A percentile compares a stretch with the other conserved stretches of the same genome.
These are phyloP conservation scores for Actinostola sp. DNA, from an alignment of 92 coral and sea anemone species.

Conservation along the genomic window DNA sequence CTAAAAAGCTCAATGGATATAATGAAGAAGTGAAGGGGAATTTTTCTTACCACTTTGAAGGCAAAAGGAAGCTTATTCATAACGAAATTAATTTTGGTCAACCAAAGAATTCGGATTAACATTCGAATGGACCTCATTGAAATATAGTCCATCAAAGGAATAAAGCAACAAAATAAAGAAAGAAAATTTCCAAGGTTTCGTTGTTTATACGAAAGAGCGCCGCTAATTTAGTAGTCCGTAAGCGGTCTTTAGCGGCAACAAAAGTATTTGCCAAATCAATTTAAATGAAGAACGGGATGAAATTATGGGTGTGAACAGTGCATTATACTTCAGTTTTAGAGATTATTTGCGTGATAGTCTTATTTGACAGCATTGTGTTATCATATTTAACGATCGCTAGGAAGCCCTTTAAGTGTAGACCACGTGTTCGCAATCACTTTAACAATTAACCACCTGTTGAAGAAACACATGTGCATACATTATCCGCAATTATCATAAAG, in stretches of 20 bases:
- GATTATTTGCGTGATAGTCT: conserved; percentile 17
- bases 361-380: conserved; percentile 1
- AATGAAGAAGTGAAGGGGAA: no score
- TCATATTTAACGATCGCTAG: conserved; percentile 2
- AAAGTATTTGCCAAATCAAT: not conserved
- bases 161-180: no score
- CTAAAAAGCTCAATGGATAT: no score
- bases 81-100: no score
- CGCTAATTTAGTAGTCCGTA: not conserved
- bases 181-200: not conserved
- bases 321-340: not conserved
- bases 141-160: no score
- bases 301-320: no score
- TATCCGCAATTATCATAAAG: conserved; percentile 1
- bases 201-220: not conserved
- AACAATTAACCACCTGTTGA: conserved; percentile 32
- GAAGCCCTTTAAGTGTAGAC: conserved; percentile 31
- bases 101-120: no score
- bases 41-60: no score
- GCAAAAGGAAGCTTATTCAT: no score
- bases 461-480: conserved; percentile 25
- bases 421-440: conserved; percentile 26
- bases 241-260: not conserved
- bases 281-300: not conserved
- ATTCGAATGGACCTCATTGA: no score